Percentiles rank a stretch among this genome's conserved stretches.
Evolutionary conservation across 2,113 vertebrate species (phyloP).

Genomic region (Pardalotus punctatus): DNA sequence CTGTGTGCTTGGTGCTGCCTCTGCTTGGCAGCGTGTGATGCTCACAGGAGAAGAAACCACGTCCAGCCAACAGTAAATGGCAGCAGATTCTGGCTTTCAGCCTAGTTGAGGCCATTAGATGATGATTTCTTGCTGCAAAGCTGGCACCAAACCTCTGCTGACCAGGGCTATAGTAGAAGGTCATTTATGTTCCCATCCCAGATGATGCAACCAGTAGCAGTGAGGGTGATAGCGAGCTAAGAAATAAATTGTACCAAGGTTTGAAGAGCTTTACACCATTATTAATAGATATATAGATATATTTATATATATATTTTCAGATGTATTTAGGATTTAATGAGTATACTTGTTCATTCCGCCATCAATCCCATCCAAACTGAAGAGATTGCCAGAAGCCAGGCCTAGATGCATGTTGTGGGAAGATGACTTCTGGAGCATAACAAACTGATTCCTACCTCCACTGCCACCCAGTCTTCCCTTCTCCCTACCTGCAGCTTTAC

Average conservation of each 20-base stretch:
- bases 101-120: neutral
- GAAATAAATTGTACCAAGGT: neutral
- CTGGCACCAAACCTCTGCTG: neutral
- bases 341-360: neutral
- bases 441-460: neutral
- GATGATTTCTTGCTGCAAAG: constrained; percentile 10
- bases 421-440: neutral
- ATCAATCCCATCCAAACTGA: neutral
- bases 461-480: neutral
- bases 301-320: neutral
- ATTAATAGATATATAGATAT: neutral
- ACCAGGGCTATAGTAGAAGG: neutral
- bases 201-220: neutral
- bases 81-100: neutral
- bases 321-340: neutral
- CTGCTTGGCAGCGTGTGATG: neutral
- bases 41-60: neutral
- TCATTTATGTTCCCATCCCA: neutral
- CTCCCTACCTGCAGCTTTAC: neutral
- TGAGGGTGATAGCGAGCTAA: neutral
- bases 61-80: neutral
- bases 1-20: neutral
- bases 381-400: neutral
- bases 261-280: neutral
- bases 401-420: neutral